Conservation (phyloP, 2,113 vertebrate genomes). For the Carassius gibelio region DNA sequence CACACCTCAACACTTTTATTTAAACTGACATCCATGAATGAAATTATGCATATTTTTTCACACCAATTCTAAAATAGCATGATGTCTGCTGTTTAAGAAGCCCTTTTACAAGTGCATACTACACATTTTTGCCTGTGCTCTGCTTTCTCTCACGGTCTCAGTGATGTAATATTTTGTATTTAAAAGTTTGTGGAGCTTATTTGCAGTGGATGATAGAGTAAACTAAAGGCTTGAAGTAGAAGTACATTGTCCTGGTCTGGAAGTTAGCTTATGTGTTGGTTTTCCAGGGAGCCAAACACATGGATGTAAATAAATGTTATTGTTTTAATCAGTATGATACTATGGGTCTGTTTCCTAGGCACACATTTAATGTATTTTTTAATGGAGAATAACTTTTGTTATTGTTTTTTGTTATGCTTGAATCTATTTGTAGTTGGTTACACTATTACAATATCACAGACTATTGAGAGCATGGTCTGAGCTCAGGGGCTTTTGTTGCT, state of each 20-base stretch:
- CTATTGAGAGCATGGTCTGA: background rate
- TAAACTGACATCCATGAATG: too few species aligned
- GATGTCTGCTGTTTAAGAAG: slow-evolving; percentile 23
- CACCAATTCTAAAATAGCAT: background rate
- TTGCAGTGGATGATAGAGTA: background rate
- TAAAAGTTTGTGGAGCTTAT: background rate
- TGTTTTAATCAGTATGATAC: background rate
- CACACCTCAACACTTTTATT: too few species aligned
- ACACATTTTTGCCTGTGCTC: slow-evolving; percentile 10
- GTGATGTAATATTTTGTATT: slow-evolving; percentile 1
- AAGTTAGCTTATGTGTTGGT: background rate
- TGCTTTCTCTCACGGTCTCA: slow-evolving; percentile 26
- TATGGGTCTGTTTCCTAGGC: background rate
- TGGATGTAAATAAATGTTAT: background rate
- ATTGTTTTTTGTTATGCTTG: background rate
- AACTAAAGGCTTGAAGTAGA: background rate
- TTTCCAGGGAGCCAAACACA: background rate
- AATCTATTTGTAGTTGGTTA: background rate
- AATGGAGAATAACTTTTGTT: background rate
- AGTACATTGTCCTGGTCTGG: background rate
- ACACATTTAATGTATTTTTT: background rate
- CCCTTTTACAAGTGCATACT: slow-evolving; percentile 18
- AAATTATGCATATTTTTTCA: too few species aligned
- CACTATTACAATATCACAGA: too few species aligned
- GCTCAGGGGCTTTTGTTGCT: background rate